Evolutionary conservation across 92 coral and sea anemone genomes (phyloP).

Genomic region (Pocillopora meandrina): DNA sequence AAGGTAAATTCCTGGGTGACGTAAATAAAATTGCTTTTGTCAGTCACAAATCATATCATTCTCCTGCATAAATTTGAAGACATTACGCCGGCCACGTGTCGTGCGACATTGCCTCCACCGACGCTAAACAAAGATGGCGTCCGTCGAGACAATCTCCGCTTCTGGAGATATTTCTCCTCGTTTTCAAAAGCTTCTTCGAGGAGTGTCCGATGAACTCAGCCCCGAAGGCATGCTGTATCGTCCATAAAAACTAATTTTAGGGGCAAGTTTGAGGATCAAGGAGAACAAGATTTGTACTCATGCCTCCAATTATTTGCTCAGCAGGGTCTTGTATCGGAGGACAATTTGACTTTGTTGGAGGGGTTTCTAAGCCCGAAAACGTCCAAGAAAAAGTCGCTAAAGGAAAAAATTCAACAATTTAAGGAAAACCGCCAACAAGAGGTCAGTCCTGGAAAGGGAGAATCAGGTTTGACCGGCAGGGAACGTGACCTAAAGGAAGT

Average conservation of each 20-base stretch:
- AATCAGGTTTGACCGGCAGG: constrained; percentile 25
- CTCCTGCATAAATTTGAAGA: neutral
- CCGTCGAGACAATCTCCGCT: neutral
- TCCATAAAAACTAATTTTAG: constrained; percentile 19
- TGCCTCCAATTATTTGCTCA: constrained; percentile 22
- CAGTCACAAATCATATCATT: neutral
- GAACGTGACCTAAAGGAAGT: constrained; percentile 27
- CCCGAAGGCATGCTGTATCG: constrained; percentile 11
- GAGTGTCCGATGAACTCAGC: neutral
- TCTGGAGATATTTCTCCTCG: constrained; percentile 21
- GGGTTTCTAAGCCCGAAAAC: constrained; percentile 12
- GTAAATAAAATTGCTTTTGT: neutral
- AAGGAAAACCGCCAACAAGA: neutral
- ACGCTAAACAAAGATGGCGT: constrained; percentile 8
- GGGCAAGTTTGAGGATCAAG: constrained; percentile 5
- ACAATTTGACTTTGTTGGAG: constrained; percentile 32
- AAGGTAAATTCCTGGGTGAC: neutral
- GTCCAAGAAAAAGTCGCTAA: constrained; percentile 12
- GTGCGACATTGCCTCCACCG: neutral
- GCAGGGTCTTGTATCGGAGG: constrained; percentile 36
- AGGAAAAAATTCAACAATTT: constrained; percentile 16
- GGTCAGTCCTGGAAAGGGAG: neutral
- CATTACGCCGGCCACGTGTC: neutral
- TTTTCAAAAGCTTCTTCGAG: constrained; percentile 15
- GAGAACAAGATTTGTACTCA: constrained; percentile 31